Base-by-base conservation (phyloP, 2,113 vertebrate genomes). In the Chaetops frenatus region DNA sequence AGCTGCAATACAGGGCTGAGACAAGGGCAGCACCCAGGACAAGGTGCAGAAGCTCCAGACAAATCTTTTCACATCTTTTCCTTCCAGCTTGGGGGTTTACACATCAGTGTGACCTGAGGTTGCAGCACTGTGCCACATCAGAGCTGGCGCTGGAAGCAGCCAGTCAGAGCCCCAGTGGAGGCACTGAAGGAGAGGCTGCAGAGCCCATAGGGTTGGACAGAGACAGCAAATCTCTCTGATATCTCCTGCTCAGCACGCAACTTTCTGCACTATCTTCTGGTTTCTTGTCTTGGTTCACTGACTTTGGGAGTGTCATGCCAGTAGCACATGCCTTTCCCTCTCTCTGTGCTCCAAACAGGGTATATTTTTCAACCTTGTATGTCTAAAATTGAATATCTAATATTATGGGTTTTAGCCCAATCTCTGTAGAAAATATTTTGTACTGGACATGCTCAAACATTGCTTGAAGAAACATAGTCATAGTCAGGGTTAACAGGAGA, bases 191-290 rank as follows among this genome's bases (percentile, higher is more conserved):
- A 35, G n/a, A 47, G 11, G 13, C 7, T 51, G 40, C 31, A 74
- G 33, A 79, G 9, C 9, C 28, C 0, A 0, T 3, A 11, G 33
- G 6, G 21, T 21, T 3, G 7, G 15, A 23, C 31, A 72, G 36
- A 65, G n/a, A 22, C 14, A n/a, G 18, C 0, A 14, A 60, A 18
- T 42, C 6, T 69, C 38, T 23, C 19, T 9, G 31, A 81, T 6
- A 35, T 47, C 6, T 64, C 7, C 18, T 60, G 35, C 40, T 73
- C 33, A 47, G 6, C 20, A 78, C 40, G 24, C 3, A 15, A 27
- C 4, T 33, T 67, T 48, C 47, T 60, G 10, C 20, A 38, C 10
- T n/a, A 36, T 47, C 11, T 53, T 50, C 40, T 44, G 25, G 8
- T 60, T 92, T 64, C 33, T 65, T 45, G 9, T 33, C 16, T 19